These are phyloP conservation scores for Scrobipalpa costella DNA, from an alignment of 2,888 invertebrate genomes.

Conservation along the genomic window DNA sequence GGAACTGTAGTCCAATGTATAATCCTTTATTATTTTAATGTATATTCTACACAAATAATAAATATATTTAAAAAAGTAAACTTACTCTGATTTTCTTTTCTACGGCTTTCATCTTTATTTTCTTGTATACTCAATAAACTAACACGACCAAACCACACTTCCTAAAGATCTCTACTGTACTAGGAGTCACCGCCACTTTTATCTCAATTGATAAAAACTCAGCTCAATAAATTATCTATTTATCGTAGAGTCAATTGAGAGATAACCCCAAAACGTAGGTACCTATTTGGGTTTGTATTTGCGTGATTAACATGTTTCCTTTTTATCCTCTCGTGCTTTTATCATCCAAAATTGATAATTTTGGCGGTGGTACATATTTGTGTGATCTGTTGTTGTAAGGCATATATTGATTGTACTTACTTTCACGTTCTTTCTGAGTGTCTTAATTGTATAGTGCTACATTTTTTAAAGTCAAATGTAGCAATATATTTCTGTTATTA, in stretches of 20 bases:
- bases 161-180: slow-evolving; percentile 42
- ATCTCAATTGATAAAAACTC: slow-evolving; percentile 50
- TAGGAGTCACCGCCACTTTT: slow-evolving; percentile 44
- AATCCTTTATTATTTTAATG: too few species aligned
- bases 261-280: slow-evolving; percentile 9
- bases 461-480: too few species aligned
- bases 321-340: slow-evolving; percentile 3
- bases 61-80: slow-evolving; percentile 12
- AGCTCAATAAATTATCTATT: slow-evolving; percentile 38
- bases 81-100: slow-evolving; percentile 49
- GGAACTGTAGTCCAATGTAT: too few species aligned
- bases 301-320: slow-evolving; percentile 10
- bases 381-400: too few species aligned
- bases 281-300: neutral
- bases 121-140: slow-evolving; percentile 15
- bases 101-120: slow-evolving; percentile 51
- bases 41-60: too few species aligned
- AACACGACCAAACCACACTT: slow-evolving; percentile 35
- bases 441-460: too few species aligned
- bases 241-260: slow-evolving; percentile 43
- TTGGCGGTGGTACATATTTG: too few species aligned
- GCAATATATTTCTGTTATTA: too few species aligned
- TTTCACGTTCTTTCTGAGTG: too few species aligned
- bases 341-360: neutral
- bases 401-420: too few species aligned